These are phyloP conservation scores for Tenthredo amoena DNA, from an alignment of 2,888 invertebrate species.

Conservation along the genomic window DNA sequence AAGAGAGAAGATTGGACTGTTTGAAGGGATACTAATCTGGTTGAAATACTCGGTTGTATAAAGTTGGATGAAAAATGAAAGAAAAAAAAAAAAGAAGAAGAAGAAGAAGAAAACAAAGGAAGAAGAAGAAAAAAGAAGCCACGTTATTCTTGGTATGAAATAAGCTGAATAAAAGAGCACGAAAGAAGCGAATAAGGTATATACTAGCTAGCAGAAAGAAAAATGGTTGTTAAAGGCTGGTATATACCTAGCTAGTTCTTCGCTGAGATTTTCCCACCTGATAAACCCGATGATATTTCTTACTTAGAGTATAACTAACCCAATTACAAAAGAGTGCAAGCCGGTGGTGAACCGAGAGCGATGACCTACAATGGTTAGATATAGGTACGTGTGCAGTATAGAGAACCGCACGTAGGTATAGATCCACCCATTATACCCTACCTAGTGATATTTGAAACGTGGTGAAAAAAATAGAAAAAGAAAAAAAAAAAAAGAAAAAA, in stretches of 20 bases:
- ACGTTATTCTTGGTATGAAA: not conserved
- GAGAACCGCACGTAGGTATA: not conserved
- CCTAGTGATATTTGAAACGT: constrained; percentile 7
- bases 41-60: not conserved
- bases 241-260: not conserved
- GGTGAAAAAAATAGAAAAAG: not conserved
- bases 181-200: not conserved
- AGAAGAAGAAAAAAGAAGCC: not conserved
- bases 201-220: not conserved
- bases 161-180: not conserved
- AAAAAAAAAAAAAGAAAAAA: constrained; percentile 19
- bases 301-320: constrained; percentile 42
- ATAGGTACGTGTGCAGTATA: not conserved
- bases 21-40: not conserved
- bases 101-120: not conserved
- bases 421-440: not conserved
- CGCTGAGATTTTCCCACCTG: constrained; percentile 17
- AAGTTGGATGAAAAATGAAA: not conserved
- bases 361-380: not conserved
- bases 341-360: constrained; percentile 6
- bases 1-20: not conserved
- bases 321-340: constrained; percentile 39
- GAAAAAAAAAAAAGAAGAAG: not conserved
- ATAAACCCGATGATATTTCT: constrained; percentile 47
- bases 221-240: not conserved